phyloP scores from a whole-genome alignment of 1,140 invertebrate species.

The Yoshiicerus persimilis region DNA sequence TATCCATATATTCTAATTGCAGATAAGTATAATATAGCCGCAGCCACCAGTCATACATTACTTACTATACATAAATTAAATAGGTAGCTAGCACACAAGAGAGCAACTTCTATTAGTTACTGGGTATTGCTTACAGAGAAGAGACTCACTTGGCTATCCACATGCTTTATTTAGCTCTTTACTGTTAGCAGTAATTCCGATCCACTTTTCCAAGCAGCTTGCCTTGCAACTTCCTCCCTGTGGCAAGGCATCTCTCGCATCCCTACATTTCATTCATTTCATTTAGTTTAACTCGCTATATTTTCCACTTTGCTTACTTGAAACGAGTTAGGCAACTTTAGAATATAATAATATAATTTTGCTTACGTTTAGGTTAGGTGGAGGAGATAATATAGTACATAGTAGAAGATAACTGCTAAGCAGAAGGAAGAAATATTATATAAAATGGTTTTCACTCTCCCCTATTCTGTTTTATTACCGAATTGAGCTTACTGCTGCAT shows the following conservation, averaged over 20 bases:
- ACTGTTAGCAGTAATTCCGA: not conserved
- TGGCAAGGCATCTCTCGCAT: not conserved
- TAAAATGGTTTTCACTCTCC: not conserved
- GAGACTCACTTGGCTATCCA: not conserved
- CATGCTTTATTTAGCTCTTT: not conserved
- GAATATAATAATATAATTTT: not conserved
- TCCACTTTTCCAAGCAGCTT: not conserved
- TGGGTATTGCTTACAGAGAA: too few species aligned
- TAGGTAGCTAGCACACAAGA: not conserved
- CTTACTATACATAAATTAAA: not conserved
- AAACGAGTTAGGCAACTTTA: not conserved
- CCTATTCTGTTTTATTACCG: constrained; percentile 1
- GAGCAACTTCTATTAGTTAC: not conserved
- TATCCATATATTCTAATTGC: not conserved
- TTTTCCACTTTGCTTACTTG: constrained; percentile 9
- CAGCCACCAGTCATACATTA: not conserved
- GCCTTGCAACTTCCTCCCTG: constrained; percentile 5
- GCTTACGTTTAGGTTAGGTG: not conserved
- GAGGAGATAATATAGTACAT: not conserved
- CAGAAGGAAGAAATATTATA: not conserved
- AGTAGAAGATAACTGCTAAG: not conserved
- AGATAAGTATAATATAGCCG: not conserved
- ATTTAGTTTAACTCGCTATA: constrained; percentile 7
- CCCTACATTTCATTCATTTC: constrained; percentile 22
- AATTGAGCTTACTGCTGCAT: constrained; percentile 13